Percentiles rank a stretch among this genome's conserved stretches.
Evolutionary conservation across 2,797 vertebrate species (phyloP).

Genomic region (Telmatherina bonti): DNA sequence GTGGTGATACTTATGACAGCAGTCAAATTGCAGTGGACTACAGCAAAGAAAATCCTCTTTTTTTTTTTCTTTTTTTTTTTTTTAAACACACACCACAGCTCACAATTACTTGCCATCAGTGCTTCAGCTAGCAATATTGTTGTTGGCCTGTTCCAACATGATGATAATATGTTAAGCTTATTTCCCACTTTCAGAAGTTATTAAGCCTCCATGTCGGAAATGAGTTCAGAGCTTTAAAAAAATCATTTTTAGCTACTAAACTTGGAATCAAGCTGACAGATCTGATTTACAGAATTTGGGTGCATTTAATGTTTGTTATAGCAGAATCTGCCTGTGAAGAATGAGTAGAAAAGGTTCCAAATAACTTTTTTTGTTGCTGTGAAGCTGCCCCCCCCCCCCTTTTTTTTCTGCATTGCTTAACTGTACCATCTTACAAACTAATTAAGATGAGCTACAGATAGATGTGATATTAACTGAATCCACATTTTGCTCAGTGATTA

Average conservation of each 20-base stretch:
- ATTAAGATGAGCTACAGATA: slow-evolving; percentile 59
- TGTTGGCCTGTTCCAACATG: background rate
- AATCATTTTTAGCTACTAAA: background rate
- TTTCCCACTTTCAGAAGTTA: no score
- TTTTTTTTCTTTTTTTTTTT: no score
- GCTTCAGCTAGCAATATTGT: background rate
- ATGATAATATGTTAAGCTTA: no score
- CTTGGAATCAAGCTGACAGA: background rate
- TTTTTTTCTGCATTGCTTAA: background rate
- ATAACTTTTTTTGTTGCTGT: slow-evolving; percentile 2
- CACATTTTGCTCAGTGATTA: slow-evolving; percentile 58
- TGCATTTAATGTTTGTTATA: background rate
- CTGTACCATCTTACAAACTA: slow-evolving; percentile 35
- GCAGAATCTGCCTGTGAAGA: background rate
- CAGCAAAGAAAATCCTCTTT: background rate
- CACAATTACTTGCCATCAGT: background rate
- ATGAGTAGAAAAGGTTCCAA: background rate
- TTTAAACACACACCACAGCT: background rate
- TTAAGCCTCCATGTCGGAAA: background rate
- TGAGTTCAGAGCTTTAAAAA: background rate
- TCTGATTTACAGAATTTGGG: background rate
- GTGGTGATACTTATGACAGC: background rate
- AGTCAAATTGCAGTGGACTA: background rate
- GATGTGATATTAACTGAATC: slow-evolving; percentile 45
- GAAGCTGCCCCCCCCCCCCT: slow-evolving; percentile 2